Percentiles rank a stretch among this genome's conserved stretches.
Evolutionary conservation across 2,797 vertebrate species (phyloP).

Genomic region (Sternarchorhynchus goeldii): DNA sequence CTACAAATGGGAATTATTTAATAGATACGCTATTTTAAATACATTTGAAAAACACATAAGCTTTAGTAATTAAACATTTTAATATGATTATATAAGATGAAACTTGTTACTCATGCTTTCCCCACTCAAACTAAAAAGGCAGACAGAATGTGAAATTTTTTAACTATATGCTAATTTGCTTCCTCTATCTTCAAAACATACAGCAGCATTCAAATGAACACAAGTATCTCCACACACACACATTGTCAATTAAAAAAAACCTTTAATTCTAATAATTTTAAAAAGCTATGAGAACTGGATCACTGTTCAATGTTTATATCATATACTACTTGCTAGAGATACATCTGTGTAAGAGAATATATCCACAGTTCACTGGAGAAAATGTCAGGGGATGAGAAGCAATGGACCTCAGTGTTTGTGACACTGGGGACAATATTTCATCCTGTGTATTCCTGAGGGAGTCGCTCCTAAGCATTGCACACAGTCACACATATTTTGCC

Average conservation of each 20-base stretch:
- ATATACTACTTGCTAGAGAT: neutral
- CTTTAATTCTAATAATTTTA: neutral
- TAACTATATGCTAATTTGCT: neutral
- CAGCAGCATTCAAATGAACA: neutral
- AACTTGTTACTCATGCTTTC: no score
- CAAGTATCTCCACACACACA: neutral
- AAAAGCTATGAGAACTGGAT: neutral
- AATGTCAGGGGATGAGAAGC: conserved; percentile 3
- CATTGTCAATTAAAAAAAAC: neutral
- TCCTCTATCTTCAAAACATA: neutral
- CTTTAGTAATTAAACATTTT: no score
- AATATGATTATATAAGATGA: no score
- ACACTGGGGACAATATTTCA: conserved; percentile 20
- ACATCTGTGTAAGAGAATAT: neutral
- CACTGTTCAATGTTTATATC: neutral
- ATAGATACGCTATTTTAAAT: no score
- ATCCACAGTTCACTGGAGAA: neutral
- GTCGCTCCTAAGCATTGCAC: neutral
- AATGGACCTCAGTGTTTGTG: conserved; percentile 16
- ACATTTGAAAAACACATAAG: no score
- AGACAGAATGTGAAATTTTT: no score
- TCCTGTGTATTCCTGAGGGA: conserved; percentile 5
- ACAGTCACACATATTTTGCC: conserved; percentile 5
- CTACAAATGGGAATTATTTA: no score
- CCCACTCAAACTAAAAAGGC: no score